A percentile compares a stretch with the other conserved stretches of the same genome.
These are phyloP conservation scores for Mellivora capensis DNA, from an alignment of 2,113 vertebrate genomes.

Conservation along the genomic window DNA sequence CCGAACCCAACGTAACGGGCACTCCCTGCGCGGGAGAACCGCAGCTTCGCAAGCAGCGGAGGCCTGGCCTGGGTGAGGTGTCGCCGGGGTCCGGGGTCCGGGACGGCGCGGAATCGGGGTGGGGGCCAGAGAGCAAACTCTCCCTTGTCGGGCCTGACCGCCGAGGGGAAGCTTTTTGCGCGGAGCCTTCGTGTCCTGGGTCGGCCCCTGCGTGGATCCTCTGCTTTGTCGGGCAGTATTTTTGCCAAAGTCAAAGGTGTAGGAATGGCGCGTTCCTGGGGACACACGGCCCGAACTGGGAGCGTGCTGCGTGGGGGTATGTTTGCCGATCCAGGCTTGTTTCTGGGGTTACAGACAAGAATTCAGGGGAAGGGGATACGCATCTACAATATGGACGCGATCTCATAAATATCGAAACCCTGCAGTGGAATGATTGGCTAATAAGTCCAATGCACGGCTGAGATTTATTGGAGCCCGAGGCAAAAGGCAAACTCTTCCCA, in stretches of 20 bases:
- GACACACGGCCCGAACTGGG: not conserved
- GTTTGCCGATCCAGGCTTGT: not conserved
- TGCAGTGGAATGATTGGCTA: not conserved
- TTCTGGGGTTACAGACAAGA: not conserved
- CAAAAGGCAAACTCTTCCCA: not conserved
- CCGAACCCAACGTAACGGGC: too few relatives aligned
- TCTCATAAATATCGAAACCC: not conserved
- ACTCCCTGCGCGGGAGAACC: too few relatives aligned
- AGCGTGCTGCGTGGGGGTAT: not conserved
- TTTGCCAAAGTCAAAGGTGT: not conserved
- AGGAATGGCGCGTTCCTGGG: not conserved
- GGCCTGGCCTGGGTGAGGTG: rapidly evolving
- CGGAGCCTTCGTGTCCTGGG: not conserved
- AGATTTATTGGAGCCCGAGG: not conserved
- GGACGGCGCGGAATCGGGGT: not conserved
- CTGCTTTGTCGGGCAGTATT: not conserved
- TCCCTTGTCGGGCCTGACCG: not conserved
- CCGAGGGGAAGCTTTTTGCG: not conserved
- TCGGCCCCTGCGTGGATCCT: not conserved
- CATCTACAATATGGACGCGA: not conserved
- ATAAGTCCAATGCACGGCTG: not conserved
- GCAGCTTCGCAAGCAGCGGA: rapidly evolving
- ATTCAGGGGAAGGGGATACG: not conserved
- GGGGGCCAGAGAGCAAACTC: not conserved
- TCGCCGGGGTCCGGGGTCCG: too few relatives aligned